These are phyloP conservation scores for Aphodius sticticus DNA, from an alignment of 2,888 invertebrate genomes.

Conservation along the genomic window DNA sequence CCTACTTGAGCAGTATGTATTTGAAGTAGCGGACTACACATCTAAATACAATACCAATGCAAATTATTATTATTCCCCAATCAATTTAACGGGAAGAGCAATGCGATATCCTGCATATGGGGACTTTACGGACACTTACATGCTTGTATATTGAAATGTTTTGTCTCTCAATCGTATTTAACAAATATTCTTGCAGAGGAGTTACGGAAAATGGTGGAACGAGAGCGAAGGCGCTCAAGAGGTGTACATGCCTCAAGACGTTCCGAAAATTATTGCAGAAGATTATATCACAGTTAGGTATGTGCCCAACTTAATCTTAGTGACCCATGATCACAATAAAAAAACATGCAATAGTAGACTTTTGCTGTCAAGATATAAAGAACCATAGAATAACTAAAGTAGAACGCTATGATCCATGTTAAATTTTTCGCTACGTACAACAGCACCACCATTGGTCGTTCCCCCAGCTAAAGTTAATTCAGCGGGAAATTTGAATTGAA, in stretches of 20 bases:
- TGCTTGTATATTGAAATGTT: slow-evolving; percentile 73
- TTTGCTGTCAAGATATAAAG: background rate
- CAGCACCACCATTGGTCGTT: too few relatives aligned
- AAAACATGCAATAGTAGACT: background rate
- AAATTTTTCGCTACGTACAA: too few relatives aligned
- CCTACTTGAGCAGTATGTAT: slow-evolving; percentile 80
- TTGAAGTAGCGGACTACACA: slow-evolving; percentile 82
- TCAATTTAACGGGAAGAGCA: slow-evolving; percentile 85
- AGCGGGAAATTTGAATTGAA: too few relatives aligned
- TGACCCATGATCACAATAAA: too few relatives aligned
- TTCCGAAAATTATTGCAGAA: slow-evolving; percentile 71
- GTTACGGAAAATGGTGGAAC: slow-evolving; percentile 88
- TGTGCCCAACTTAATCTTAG: background rate
- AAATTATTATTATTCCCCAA: slow-evolving; percentile 88
- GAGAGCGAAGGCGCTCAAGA: slow-evolving; percentile 74
- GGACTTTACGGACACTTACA: slow-evolving; percentile 90
- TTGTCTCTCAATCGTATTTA: background rate
- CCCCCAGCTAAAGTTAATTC: too few relatives aligned
- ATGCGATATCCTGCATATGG: slow-evolving; percentile 89
- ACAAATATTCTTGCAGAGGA: slow-evolving; percentile 66
- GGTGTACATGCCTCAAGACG: slow-evolving; percentile 79
- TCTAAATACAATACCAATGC: slow-evolving; percentile 90
- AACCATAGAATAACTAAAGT: too few relatives aligned
- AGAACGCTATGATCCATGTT: too few relatives aligned
- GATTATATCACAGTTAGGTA: slow-evolving; percentile 77